Evolutionary conservation across 1,140 invertebrate genomes (phyloP).

Genomic region (Drosophila takahashii): DNA sequence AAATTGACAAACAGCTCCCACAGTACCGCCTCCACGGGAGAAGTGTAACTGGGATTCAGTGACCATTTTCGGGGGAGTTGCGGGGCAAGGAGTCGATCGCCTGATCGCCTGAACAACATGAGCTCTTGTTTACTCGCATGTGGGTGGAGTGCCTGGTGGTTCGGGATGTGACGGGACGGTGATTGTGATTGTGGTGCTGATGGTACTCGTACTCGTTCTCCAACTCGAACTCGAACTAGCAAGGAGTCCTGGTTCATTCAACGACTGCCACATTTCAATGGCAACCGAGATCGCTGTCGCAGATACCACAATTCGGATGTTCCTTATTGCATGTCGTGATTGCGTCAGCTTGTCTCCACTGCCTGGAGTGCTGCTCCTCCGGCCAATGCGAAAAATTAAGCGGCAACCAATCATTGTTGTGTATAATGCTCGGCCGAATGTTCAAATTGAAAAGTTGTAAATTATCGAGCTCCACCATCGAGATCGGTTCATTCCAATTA

Average conservation of each 20-base stretch:
- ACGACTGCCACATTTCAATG: conserved; percentile 57
- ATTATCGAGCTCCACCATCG: conserved; percentile 73
- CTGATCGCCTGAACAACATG: conserved; percentile 69
- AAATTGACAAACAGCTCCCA: conserved; percentile 23
- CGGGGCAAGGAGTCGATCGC: conserved; percentile 41
- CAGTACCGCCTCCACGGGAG: conserved; percentile 38
- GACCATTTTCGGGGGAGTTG: conserved; percentile 4
- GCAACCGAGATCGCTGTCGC: conserved; percentile 63
- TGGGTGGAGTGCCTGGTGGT: conserved; percentile 56
- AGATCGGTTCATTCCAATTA: conserved; percentile 83
- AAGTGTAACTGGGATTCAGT: conserved; percentile 40
- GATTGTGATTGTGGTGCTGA: conserved; percentile 12
- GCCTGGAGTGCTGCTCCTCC: conserved; percentile 46
- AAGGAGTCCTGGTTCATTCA: conserved; percentile 40
- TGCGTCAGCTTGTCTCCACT: conserved; percentile 72
- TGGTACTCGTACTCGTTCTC: conserved; percentile 5
- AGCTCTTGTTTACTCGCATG: conserved; percentile 68
- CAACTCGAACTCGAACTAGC: background rate
- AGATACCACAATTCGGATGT: conserved; percentile 74
- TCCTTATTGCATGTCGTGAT: conserved; percentile 80
- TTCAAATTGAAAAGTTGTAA: conserved; percentile 79
- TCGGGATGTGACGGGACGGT: conserved; percentile 1
- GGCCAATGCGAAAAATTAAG: conserved; percentile 64
- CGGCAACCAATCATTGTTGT: conserved; percentile 78
- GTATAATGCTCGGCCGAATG: conserved; percentile 62